Base-by-base conservation (phyloP, 1,140 invertebrate species). In the Tetragonula clypearis region DNA sequence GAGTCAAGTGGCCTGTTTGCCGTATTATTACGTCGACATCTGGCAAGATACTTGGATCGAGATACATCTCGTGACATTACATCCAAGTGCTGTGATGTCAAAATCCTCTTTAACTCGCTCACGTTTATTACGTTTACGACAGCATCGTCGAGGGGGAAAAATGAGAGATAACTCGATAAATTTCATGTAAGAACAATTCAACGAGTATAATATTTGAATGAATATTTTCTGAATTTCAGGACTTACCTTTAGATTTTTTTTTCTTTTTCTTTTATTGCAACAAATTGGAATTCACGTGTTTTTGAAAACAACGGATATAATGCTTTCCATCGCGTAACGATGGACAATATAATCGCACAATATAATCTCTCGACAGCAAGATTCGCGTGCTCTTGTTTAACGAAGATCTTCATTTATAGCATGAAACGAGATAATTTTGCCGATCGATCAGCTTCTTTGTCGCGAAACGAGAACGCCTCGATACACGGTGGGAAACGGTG, bases 11-110 rank as follows among this genome's bases (percentile, higher is more conserved):
- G n/a, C 21, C 19, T 30, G 26, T 82, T 75, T 66, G 80, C 26
- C 58, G 49, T 65, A 75, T 75, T 75, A 82, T 75, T 53, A 75
- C 55, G n/a, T 26, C 68, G 30, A 55, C 58, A 62, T 78, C 55
- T 56, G 49, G 65, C 81, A 30, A 49, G 26, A 56, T 68, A n/a
- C 60, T 62, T 62, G 12, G 23, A 56, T 56, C 49, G 53, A 26
- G 30, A 83, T 83, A 69, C 65, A n/a, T 69, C 19, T 17, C 62
- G 5, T 11, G 49, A 68, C 53, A 19, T 83, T 77, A 69, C 19
- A 19, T 53, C 19, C 17, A 66, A 41, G 65, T n/a, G 21, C 8
- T 35, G 23, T 19, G 35, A 23, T n/a, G 58, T 49, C 49, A 8
- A 55, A 80, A 41, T 23, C 19, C n/a, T 78, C 35, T 69, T 49